A percentile compares a stretch with the other conserved stretches of the same genome.
Conservation (phyloP, 2,113 vertebrate genomes). For the Urocolius indicus region DNA sequence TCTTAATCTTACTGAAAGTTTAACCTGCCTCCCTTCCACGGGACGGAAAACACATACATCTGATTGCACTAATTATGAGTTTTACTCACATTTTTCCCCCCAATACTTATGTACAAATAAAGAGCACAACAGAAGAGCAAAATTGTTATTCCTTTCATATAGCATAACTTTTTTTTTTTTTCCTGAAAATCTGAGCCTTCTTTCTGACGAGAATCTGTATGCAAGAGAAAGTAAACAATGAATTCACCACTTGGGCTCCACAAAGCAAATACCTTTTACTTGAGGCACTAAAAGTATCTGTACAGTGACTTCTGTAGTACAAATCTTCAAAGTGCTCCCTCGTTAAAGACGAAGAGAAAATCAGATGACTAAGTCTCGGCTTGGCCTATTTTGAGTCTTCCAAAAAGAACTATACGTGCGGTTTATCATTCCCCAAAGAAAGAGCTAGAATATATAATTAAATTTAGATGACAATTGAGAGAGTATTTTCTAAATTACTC, state of each 20-base stretch:
- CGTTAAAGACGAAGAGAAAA: background rate
- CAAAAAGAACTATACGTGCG: background rate
- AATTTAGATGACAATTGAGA: background rate
- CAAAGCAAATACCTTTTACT: background rate
- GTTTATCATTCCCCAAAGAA: background rate
- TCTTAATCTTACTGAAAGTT: background rate
- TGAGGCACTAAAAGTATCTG: background rate
- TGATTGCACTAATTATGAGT: background rate
- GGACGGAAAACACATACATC: fast-evolving
- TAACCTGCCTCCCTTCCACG: background rate
- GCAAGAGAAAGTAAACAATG: background rate
- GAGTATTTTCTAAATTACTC: background rate
- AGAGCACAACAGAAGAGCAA: background rate
- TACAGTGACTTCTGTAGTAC: background rate
- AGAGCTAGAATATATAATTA: background rate
- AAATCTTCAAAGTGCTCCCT: background rate
- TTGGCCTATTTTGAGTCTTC: background rate
- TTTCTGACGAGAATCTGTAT: background rate
- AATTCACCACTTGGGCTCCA: background rate
- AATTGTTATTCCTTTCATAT: background rate
- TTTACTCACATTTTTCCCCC: background rate
- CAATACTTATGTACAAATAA: background rate
- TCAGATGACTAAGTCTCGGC: background rate
- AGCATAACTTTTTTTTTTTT: background rate
- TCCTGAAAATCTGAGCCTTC: background rate